Evolutionary conservation across 2,113 vertebrate species (phyloP).

Genomic region (Lamprotornis superbus): DNA sequence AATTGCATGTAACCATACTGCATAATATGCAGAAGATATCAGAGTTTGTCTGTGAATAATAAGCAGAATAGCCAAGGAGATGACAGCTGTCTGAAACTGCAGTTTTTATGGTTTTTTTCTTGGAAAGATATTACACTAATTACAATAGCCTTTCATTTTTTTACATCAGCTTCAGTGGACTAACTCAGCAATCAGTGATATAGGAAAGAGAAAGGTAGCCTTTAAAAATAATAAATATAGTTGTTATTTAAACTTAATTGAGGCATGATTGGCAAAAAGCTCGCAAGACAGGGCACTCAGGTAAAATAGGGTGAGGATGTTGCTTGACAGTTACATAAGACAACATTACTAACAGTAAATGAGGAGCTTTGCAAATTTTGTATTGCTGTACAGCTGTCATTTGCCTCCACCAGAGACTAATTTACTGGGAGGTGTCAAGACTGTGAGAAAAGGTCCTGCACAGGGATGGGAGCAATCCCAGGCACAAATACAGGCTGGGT

Average conservation of each 20-base stretch:
- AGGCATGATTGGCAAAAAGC: neutral
- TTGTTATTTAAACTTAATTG: slow-evolving; percentile 10
- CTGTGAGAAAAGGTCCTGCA: neutral
- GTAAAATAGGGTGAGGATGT: neutral
- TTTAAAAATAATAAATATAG: neutral
- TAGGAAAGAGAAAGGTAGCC: neutral
- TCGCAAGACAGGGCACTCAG: neutral
- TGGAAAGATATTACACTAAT: slow-evolving; percentile 1
- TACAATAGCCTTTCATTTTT: neutral
- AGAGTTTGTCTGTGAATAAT: slow-evolving; percentile 14
- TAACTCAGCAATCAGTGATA: neutral
- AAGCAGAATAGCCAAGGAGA: neutral
- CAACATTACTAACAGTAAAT: slow-evolving; percentile 16
- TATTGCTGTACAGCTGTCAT: slow-evolving; percentile 21
- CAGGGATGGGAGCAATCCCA: neutral
- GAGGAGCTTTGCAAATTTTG: slow-evolving; percentile 3
- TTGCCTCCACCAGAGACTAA: slow-evolving; percentile 16
- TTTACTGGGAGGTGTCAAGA: slow-evolving; percentile 39
- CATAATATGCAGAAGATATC: neutral
- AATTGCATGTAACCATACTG: neutral
- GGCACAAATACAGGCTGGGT: neutral
- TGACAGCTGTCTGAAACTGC: slow-evolving; percentile 6
- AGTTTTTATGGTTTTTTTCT: neutral
- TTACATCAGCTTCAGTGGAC: neutral
- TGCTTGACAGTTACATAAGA: neutral